Evolutionary conservation across 2,888 invertebrate species (phyloP), one percentile per base, ranked within the genome.

Genomic region (Blomia tropicalis): DNA sequence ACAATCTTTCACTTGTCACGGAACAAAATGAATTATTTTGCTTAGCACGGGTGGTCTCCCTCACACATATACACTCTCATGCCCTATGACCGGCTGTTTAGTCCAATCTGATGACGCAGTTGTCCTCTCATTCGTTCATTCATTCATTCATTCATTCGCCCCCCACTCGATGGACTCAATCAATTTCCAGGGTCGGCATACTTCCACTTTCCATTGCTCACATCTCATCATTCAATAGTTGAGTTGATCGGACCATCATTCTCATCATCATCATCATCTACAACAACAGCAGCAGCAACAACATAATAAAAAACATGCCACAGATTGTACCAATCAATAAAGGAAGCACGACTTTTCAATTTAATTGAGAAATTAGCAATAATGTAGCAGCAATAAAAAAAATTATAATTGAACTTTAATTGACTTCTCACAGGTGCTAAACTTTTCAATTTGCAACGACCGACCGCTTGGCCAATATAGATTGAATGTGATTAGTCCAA

Each of bases 401-500:
- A 47, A 47, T 47, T 22, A 7, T 47, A 47, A 47, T 47, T 47
- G n/a, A 7, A 47, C 51, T 47, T 47, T 47, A 47, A 47, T 47
- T 47, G 51, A 47, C 51, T 47, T 47, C 51, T 47, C 51, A 47
- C 51, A 47, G 51, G 51, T 47, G 51, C 51, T 47, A 47, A 47
- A 47, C n/a, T 47, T 47, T 47, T 47, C 51, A 47, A 47, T 47
- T 47, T 47, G 51, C 51, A 47, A 7, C n/a, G 5, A n/a, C 51
- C 36, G 7, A 36, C 17, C 7, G 36, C 36, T 17, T 7, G 36
- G 36, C 36, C 7, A 36, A 36, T 7, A 17, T 36, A 17, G 17
- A 7, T 36, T 36, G 36, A 36, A 36, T 11, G 7, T 36, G 36
- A 36, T 11, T 36, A n/a, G n/a, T n/a, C n/a, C n/a, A n/a, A n/a